phyloP scores from a whole-genome alignment of 1,140 invertebrate genomes.

The Papilio glaucus region DNA sequence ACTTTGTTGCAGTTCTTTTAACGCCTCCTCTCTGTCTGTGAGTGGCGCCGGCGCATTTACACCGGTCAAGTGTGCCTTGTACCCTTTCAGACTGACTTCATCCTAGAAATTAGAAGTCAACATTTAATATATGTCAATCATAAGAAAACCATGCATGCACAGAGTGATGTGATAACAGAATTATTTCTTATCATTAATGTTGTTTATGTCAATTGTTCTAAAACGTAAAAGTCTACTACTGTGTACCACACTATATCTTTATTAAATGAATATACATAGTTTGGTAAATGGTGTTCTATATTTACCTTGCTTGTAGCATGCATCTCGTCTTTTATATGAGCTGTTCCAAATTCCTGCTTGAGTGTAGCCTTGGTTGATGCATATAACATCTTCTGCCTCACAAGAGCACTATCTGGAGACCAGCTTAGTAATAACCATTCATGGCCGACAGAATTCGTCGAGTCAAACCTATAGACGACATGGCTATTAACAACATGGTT shows the following conservation, averaged over 20 bases:
- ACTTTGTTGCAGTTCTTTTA: constrained; percentile 90
- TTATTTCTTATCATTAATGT: too few species aligned
- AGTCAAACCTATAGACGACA: constrained; percentile 87
- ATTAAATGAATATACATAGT: too few species aligned
- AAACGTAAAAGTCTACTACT: too few species aligned
- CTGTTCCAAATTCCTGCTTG: constrained; percentile 97
- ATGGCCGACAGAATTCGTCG: constrained; percentile 90
- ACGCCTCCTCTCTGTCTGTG: constrained; percentile 94
- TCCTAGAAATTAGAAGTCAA: constrained; percentile 81
- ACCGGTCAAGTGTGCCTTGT: constrained; percentile 90
- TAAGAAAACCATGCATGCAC: too few species aligned
- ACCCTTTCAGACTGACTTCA: constrained; percentile 93
- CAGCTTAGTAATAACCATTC: constrained; percentile 98
- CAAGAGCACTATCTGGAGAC: constrained; percentile 95
- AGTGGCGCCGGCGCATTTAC: constrained; percentile 93
- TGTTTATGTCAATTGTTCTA: too few species aligned
- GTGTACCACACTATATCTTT: too few species aligned
- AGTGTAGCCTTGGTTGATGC: constrained; percentile 99
- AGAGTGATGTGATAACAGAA: too few species aligned
- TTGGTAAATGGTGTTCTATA: not conserved
- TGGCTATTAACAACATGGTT: not conserved
- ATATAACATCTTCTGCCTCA: constrained; percentile 99
- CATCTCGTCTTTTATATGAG: constrained; percentile 97
- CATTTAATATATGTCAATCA: too few species aligned
- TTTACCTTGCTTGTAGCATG: constrained; percentile 91